Conservation (phyloP, 2,113 vertebrate genomes). For the Gopherus flavomarginatus region DNA sequence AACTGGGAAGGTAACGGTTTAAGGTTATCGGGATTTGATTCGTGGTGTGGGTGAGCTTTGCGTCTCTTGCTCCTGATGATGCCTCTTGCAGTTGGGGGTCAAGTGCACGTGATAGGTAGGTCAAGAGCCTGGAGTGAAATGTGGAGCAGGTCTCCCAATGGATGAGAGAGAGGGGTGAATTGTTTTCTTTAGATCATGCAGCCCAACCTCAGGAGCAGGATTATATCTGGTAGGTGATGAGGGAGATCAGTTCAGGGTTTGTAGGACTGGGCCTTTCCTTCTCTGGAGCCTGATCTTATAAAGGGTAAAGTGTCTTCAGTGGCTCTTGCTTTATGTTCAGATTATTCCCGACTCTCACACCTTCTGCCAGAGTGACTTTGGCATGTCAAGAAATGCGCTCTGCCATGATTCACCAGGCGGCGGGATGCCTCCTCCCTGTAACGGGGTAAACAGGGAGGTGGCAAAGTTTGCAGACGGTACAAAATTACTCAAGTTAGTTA, state of each 20-base stretch:
- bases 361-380: too few relatives aligned
- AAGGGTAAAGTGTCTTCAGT: neutral
- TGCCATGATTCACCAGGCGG: neutral
- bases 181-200: neutral
- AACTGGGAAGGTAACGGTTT: constrained; percentile 79
- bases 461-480: neutral
- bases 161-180: neutral
- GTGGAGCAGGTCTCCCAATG: neutral
- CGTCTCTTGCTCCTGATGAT: neutral
- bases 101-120: neutral
- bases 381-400: neutral
- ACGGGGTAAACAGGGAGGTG: neutral
- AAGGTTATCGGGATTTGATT: neutral
- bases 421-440: neutral
- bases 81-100: neutral
- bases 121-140: neutral
- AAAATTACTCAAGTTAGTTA: neutral
- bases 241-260: too few relatives aligned
- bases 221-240: neutral
- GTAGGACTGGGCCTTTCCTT: too few relatives aligned
- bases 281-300: neutral
- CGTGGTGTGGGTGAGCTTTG: neutral
- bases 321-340: neutral
- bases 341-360: too few relatives aligned
- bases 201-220: neutral